phyloP scores from a whole-genome alignment of 2,113 vertebrate species.

The Butorides virescens region DNA sequence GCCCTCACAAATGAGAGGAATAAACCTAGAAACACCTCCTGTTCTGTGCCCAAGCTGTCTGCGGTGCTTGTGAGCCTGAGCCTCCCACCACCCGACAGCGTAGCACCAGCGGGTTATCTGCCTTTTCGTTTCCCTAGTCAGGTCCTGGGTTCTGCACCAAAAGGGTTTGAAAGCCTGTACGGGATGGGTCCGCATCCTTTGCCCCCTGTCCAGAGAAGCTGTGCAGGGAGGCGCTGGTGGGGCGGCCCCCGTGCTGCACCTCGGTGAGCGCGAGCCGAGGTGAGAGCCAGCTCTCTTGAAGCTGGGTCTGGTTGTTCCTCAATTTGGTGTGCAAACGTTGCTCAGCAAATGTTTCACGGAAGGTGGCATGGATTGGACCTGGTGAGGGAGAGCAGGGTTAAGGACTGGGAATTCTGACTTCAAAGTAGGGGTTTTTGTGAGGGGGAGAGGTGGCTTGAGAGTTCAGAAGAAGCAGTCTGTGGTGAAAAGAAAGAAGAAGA shows the following conservation, averaged over 20 bases:
- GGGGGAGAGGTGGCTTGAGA: not conserved
- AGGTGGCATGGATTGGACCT: not conserved
- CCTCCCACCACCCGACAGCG: fast-evolving
- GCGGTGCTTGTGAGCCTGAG: not conserved
- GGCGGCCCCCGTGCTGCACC: fast-evolving
- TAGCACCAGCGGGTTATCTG: fast-evolving
- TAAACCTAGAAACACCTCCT: not conserved
- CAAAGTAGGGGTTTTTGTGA: not conserved
- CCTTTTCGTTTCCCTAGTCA: not conserved
- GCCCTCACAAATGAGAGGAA: not conserved
- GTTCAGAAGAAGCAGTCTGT: not conserved
- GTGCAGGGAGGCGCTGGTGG: not conserved
- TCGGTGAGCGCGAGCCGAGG: fast-evolving
- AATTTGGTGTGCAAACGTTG: not conserved
- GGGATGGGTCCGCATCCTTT: not conserved
- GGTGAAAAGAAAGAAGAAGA: not conserved
- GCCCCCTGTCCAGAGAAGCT: not conserved
- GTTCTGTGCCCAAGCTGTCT: not conserved
- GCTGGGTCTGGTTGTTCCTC: not conserved
- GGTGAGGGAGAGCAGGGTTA: not conserved
- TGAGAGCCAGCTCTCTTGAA: not conserved
- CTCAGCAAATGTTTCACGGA: not conserved
- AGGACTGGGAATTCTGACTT: not conserved
- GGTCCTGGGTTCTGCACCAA: not conserved
- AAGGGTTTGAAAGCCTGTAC: not conserved